These are phyloP conservation scores for Bambusicola thoracicus DNA, from an alignment of 2,113 vertebrate genomes.

Conservation along the genomic window DNA sequence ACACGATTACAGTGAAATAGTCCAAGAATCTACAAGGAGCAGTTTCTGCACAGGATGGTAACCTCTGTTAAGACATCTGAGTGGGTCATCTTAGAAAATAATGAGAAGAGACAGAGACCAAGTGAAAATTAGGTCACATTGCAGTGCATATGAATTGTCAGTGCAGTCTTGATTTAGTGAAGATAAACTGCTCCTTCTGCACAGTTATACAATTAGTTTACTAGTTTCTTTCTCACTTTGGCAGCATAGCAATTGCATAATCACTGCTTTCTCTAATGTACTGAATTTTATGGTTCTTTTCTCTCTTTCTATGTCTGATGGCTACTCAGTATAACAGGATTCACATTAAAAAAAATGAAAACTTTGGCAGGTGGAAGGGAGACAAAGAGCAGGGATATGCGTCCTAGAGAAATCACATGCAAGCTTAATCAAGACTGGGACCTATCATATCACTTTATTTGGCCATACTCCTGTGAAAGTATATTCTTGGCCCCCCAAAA, in stretches of 20 bases:
- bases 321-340: background rate
- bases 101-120: background rate
- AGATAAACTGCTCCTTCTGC: background rate
- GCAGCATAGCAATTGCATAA: background rate
- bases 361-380: background rate
- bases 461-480: background rate
- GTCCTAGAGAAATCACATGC: background rate
- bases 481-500: background rate
- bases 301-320: background rate
- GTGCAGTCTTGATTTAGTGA: background rate
- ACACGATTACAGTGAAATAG: background rate
- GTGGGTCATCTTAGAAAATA: constrained; percentile 2
- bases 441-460: background rate
- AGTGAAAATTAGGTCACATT: background rate
- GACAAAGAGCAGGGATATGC: background rate
- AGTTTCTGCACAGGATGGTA: background rate
- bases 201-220: background rate
- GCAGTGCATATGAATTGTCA: background rate
- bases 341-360: background rate
- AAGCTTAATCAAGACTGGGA: background rate
- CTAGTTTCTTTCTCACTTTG: background rate
- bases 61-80: background rate
- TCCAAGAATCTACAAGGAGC: background rate
- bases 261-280: background rate
- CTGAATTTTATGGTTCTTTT: background rate